A percentile compares a stretch with the other conserved stretches of the same genome.
These are phyloP conservation scores for Sialia sialis DNA, from an alignment of 2,113 vertebrate species.

Conservation along the genomic window DNA sequence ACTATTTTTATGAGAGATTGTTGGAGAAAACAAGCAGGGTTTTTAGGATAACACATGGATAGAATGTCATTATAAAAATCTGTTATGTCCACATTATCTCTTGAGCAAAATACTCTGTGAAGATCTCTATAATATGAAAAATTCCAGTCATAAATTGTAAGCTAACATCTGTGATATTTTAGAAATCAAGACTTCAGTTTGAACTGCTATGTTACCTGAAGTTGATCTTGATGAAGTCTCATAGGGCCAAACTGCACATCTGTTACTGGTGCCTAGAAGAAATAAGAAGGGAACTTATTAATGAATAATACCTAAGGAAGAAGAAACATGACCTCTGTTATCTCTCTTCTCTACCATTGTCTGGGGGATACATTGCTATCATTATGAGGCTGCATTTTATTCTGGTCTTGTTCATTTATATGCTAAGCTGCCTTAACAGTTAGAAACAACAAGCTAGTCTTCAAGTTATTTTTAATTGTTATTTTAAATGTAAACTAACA, in stretches of 20 bases:
- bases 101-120: background rate
- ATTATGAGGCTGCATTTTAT: background rate
- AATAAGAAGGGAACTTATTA: conserved; percentile 39
- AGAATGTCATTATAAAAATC: background rate
- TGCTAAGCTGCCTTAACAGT: background rate
- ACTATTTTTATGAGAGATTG: too few species aligned
- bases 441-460: background rate
- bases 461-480: background rate
- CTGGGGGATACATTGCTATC: background rate
- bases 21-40: background rate
- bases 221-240: conserved; percentile 94
- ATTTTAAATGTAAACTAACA: background rate
- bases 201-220: conserved; percentile 84
- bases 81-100: background rate
- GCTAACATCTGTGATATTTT: background rate
- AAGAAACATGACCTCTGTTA: background rate
- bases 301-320: background rate
- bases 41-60: background rate
- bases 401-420: background rate
- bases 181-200: background rate
- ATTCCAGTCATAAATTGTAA: background rate
- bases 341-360: background rate
- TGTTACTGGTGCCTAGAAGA: conserved; percentile 80
- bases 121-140: background rate
- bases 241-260: conserved; percentile 97